Evolutionary conservation across 2,888 invertebrate genomes (phyloP).

Genomic region (Diarsia dahlii): DNA sequence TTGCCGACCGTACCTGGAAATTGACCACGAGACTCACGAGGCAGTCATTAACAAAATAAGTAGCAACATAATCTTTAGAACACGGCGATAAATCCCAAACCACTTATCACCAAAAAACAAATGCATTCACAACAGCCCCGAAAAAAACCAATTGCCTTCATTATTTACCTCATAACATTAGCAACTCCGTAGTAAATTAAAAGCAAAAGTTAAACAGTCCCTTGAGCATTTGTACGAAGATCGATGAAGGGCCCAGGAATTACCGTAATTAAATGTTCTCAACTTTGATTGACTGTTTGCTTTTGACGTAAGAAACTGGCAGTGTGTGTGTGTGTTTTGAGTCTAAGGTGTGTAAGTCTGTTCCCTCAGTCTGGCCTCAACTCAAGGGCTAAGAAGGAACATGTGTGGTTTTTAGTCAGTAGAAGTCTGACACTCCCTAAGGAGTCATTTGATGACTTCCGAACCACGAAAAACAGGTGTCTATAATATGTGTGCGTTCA

Average conservation of each 20-base stretch:
- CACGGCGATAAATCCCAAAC: not conserved
- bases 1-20: no score
- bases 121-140: not conserved
- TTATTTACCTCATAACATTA: slow-evolving; percentile 44
- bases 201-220: slow-evolving; percentile 28
- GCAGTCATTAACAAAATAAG: not conserved
- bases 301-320: slow-evolving; percentile 14
- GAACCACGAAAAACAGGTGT: no score
- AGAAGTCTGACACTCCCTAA: no score
- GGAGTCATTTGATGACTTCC: no score
- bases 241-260: slow-evolving; percentile 46
- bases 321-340: not conserved
- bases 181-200: slow-evolving; percentile 37
- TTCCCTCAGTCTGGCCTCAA: no score
- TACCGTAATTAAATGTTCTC: slow-evolving; percentile 57
- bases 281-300: slow-evolving; percentile 47
- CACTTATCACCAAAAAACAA: not conserved
- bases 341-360: not conserved
- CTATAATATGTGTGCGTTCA: not conserved
- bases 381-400: no score
- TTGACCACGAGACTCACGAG: no score
- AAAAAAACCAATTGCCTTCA: slow-evolving; percentile 22
- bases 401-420: no score
- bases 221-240: slow-evolving; percentile 35
- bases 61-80: not conserved